phyloP scores from a whole-genome alignment of 2,888 invertebrate species.

The Tetheella fluctuosa region DNA sequence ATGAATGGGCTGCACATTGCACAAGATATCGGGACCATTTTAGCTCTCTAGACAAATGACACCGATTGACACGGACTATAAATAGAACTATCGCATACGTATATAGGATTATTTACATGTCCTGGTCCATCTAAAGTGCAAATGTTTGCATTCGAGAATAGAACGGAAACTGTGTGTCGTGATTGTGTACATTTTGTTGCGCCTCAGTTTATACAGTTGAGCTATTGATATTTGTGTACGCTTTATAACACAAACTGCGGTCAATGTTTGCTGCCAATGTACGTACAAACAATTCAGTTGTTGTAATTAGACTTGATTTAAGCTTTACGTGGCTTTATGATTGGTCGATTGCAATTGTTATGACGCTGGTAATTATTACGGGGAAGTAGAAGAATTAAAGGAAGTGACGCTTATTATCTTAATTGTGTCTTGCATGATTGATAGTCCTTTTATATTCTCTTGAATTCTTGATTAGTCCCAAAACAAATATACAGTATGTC shows the following conservation, averaged over 20 bases:
- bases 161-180: conserved; percentile 60
- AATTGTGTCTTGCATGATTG: not conserved
- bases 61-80: conserved; percentile 66
- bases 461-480: not conserved
- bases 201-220: conserved; percentile 39
- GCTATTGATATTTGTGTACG: conserved; percentile 47
- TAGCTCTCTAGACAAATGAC: conserved; percentile 57
- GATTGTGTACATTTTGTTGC: conserved; percentile 43
- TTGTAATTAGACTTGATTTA: conserved; percentile 8
- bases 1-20: conserved; percentile 60
- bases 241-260: conserved; percentile 27
- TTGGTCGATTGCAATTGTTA: conserved; percentile 11
- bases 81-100: conserved; percentile 49
- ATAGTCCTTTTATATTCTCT: not conserved
- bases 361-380: conserved; percentile 28
- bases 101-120: conserved; percentile 44
- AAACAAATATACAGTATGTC: not conserved
- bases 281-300: conserved; percentile 10
- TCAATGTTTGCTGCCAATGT: conserved; percentile 10
- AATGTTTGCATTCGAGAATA: conserved; percentile 60
- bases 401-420: conserved; percentile 19
- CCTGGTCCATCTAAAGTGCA: conserved; percentile 36
- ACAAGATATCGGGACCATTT: conserved; percentile 58
- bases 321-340: conserved; percentile 4
- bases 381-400: conserved; percentile 38